Conservation (phyloP, 2,888 invertebrate genomes). For the Panorpa germanica region DNA sequence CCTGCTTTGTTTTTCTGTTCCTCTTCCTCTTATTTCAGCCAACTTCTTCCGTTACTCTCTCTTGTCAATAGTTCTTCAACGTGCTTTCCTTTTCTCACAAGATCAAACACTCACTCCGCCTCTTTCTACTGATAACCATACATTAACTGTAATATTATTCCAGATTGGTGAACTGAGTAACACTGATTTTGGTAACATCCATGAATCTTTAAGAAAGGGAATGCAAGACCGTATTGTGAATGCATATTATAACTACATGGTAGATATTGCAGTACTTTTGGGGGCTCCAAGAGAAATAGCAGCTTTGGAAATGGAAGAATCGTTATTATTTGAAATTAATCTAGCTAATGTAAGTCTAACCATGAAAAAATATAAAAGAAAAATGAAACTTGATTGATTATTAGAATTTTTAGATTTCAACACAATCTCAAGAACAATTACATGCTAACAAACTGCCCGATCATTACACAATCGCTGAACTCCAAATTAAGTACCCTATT, state of each 20-base stretch:
- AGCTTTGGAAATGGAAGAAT: slow-evolving; percentile 49
- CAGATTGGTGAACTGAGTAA: slow-evolving; percentile 72
- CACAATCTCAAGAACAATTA: slow-evolving; percentile 75
- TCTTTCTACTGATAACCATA: too few relatives aligned
- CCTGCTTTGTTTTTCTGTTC: too few relatives aligned
- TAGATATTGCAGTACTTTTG: slow-evolving; percentile 67
- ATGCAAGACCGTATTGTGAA: slow-evolving; percentile 66
- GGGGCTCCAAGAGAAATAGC: slow-evolving; percentile 59
- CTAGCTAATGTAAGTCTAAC: slow-evolving; percentile 67
- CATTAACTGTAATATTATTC: slow-evolving; percentile 14
- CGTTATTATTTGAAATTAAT: slow-evolving; percentile 73
- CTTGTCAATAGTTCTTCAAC: too few relatives aligned
- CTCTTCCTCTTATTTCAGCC: too few relatives aligned
- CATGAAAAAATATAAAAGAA: not conserved
- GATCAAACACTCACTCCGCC: too few relatives aligned
- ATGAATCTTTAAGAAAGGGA: slow-evolving; percentile 74
- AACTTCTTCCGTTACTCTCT: too few relatives aligned
- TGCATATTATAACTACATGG: slow-evolving; percentile 74
- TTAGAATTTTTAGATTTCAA: slow-evolving; percentile 41
- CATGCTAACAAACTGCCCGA: slow-evolving; percentile 83
- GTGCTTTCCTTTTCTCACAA: too few relatives aligned
- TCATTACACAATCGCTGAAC: slow-evolving; percentile 63
- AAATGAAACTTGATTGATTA: not conserved
- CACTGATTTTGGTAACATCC: slow-evolving; percentile 58
- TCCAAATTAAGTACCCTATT: slow-evolving; percentile 53